Evolutionary conservation across 2,113 vertebrate species (phyloP), one percentile per base, ranked within the genome.

Genomic region (Bagarius yarrelli): DNA sequence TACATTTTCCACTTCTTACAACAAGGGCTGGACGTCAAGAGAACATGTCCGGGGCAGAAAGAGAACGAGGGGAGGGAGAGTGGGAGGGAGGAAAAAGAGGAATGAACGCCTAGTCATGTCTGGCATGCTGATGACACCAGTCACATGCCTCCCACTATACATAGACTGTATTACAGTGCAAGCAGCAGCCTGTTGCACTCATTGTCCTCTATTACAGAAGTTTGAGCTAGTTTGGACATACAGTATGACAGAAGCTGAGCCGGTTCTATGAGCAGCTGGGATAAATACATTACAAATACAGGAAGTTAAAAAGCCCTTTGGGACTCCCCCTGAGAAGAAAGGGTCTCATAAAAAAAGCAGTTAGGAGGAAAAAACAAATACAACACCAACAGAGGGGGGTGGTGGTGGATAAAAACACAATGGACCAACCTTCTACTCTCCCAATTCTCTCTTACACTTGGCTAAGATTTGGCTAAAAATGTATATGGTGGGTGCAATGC

Each of bases 1-100:
- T 88, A 90, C 91, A 87, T 88, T 86, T 89, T 91, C 89, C 83
- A 86, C 87, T 81, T 56, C 74, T 84, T 87, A 40, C 81, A 69
- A 78, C 27, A 44, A 89, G 16, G 63, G 60, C 67, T 60, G 50
- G 18, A 87, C 79, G 40, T n/a, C 47, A n/a, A 76, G 81, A 34
- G 80, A 83, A 77, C 67, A 70, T 69, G 78, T 23, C 76, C 50
- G 77, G 56, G 44, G 74, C 76, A 76, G 74, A 74, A 77, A 73
- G 70, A 59, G 60, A 60, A 66, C 23, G 83, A 57, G 69, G 27
- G 32, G 80, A 57, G 69, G n/a, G 52, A 69, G 18, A 52, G 63
- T 60, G 55, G 61, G 83, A 77, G 81, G 77, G 69, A 53, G 76
- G 5, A 71, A 34, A 75, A 86, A 1, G 16, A 69, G 27, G 66